These are phyloP conservation scores for Parazoanthus swiftii DNA, from an alignment of 92 coral and sea anemone genomes.

Conservation along the genomic window DNA sequence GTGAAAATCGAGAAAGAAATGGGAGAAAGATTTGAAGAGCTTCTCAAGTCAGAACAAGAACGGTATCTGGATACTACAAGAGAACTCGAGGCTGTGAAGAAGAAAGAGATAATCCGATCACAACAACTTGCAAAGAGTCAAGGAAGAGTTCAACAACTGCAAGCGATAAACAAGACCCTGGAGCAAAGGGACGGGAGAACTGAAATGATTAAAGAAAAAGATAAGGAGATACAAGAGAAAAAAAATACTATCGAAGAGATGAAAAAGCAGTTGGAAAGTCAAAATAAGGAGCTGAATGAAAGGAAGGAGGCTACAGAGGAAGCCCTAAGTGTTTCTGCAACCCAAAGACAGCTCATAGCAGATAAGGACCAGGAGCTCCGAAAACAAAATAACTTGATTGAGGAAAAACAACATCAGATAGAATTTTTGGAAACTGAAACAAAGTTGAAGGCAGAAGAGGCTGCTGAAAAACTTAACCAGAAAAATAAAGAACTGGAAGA, in stretches of 20 bases:
- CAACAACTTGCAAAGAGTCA: constrained; percentile 24
- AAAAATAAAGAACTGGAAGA: constrained; percentile 49
- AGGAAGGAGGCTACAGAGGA: constrained; percentile 14
- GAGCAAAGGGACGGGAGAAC: constrained; percentile 14
- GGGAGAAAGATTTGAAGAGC: constrained; percentile 46
- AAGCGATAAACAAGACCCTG: constrained; percentile 5
- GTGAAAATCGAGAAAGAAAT: constrained; percentile 60
- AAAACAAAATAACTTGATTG: constrained; percentile 50
- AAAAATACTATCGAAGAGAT: constrained; percentile 16
- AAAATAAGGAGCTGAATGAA: constrained; percentile 3
- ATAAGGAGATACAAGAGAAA: neutral
- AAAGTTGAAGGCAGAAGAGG: constrained; percentile 52
- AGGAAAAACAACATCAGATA: constrained; percentile 54
- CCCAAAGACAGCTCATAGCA: constrained; percentile 32
- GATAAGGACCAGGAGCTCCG: constrained; percentile 50
- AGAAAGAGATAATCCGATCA: neutral
- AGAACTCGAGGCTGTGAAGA: constrained; percentile 26
- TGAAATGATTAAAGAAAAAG: constrained; percentile 15
- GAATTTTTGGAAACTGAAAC: constrained; percentile 47
- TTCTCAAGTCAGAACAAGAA: constrained; percentile 52
- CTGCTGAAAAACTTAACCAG: constrained; percentile 41
- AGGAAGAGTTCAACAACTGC: constrained; percentile 2
- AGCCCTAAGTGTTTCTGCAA: neutral
- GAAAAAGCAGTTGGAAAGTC: constrained; percentile 19
- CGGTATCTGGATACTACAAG: constrained; percentile 35